A percentile compares a stretch with the other conserved stretches of the same genome.
Conservation (phyloP, 1,140 invertebrate species). For the Fopius arisanus region DNA sequence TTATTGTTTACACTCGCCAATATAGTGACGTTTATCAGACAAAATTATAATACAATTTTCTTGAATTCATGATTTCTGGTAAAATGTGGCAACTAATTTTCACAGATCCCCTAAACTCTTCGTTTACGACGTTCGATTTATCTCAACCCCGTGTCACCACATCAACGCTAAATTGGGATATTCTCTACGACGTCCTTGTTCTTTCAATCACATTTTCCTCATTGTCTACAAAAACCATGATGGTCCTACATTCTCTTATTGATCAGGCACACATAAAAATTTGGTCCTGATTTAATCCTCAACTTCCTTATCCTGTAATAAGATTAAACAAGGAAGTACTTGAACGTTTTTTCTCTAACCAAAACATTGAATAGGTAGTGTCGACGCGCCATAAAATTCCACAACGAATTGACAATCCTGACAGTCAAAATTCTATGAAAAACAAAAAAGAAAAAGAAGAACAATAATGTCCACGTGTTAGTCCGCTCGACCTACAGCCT, state of each 20-base stretch:
- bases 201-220: background rate
- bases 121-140: background rate
- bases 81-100: background rate
- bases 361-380: background rate
- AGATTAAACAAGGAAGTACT: background rate
- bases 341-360: background rate
- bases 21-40: conserved; percentile 8
- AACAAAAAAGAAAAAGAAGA: too few species aligned
- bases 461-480: too few species aligned
- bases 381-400: too few species aligned
- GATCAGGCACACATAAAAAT: conserved; percentile 8
- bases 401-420: too few species aligned
- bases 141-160: background rate
- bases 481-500: too few species aligned
- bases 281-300: background rate
- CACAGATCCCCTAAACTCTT: background rate
- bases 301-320: background rate
- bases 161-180: too few species aligned
- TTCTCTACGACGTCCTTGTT: background rate
- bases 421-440: too few species aligned
- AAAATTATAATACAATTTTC: conserved; percentile 13
- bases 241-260: background rate
- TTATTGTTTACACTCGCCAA: conserved; percentile 21
- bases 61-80: background rate
- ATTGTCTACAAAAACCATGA: background rate